Evolutionary conservation across 2,888 invertebrate genomes (phyloP).

Genomic region (Crepidodera aurea): DNA sequence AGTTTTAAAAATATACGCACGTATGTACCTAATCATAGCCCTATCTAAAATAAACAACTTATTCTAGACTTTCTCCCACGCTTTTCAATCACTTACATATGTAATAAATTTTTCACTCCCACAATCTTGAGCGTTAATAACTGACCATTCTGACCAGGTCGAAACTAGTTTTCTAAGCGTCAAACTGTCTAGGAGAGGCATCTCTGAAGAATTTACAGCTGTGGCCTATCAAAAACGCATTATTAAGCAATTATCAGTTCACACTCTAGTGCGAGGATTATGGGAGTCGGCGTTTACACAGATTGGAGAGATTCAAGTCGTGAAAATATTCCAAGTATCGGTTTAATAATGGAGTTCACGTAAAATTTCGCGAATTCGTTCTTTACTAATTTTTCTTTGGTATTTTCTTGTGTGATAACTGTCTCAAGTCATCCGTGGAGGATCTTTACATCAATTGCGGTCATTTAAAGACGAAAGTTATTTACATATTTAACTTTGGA

Average conservation of each 20-base stretch:
- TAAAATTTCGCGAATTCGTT: no score
- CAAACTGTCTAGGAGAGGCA: conserved; percentile 14
- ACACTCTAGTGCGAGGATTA: conserved; percentile 1
- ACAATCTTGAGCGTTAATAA: background rate
- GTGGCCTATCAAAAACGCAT: conserved; percentile 15
- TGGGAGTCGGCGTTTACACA: background rate
- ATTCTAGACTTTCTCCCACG: conserved; percentile 8
- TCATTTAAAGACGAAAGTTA: no score
- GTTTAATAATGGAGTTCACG: no score
- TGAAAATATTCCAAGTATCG: no score
- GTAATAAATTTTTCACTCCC: conserved; percentile 6
- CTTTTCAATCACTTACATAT: conserved; percentile 5
- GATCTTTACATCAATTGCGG: no score
- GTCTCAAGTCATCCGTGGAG: no score
- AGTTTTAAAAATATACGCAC: background rate
- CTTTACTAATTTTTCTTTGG: no score
- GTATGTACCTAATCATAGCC: background rate
- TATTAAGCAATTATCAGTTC: conserved; percentile 15
- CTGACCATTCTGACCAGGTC: conserved; percentile 4
- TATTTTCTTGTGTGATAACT: no score
- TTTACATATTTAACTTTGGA: no score
- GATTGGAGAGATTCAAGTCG: no score
- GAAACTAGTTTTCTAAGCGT: conserved; percentile 16
- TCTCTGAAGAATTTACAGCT: conserved; percentile 12
- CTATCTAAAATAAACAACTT: conserved; percentile 7